Percentiles rank a stretch among this genome's conserved stretches.
Evolutionary conservation across 2,888 invertebrate genomes (phyloP).

Genomic region (Eurois occulta): DNA sequence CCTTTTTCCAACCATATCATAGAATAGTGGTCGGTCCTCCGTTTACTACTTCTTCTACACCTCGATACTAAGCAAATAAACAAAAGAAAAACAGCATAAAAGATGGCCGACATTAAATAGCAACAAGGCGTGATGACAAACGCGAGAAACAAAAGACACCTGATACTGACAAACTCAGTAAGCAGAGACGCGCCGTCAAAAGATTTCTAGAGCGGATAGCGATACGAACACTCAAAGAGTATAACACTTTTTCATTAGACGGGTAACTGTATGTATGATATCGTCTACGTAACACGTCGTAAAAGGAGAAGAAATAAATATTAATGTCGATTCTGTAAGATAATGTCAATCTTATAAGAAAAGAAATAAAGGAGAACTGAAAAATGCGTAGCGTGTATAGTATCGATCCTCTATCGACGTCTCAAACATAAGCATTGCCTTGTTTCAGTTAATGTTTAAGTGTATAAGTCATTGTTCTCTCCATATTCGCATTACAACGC

Average conservation of each 20-base stretch:
- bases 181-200: slow-evolving; percentile 66
- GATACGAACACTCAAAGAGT: slow-evolving; percentile 62
- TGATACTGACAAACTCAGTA: slow-evolving; percentile 65
- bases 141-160: slow-evolving; percentile 69
- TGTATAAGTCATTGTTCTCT: slow-evolving; percentile 23
- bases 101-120: slow-evolving; percentile 45
- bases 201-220: slow-evolving; percentile 75
- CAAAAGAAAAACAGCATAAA: slow-evolving; percentile 39
- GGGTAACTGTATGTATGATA: background rate
- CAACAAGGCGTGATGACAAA: slow-evolving; percentile 49
- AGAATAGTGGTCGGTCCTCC: background rate
- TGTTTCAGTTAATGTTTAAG: background rate
- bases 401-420: too few species aligned
- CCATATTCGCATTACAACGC: slow-evolving; percentile 29
- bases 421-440: background rate
- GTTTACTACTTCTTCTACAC: background rate
- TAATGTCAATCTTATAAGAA: background rate
- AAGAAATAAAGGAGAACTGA: background rate
- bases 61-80: slow-evolving; percentile 17
- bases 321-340: background rate
- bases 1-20: background rate
- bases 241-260: slow-evolving; percentile 37
- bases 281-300: background rate
- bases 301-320: background rate
- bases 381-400: background rate